Base-by-base conservation (phyloP, 2,113 vertebrate species). In the Buteo buteo region DNA sequence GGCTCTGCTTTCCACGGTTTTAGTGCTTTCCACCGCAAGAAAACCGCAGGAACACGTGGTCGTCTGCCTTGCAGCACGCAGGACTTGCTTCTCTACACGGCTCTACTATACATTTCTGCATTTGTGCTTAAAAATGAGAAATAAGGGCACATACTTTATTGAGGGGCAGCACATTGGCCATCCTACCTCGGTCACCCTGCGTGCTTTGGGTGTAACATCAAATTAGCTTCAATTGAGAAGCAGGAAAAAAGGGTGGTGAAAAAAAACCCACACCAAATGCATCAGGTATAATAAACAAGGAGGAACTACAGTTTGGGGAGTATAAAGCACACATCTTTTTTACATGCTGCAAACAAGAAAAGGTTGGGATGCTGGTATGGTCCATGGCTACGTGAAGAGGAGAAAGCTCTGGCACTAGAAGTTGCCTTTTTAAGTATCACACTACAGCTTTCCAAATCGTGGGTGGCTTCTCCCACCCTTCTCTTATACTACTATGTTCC, bases 41-140 rank as follows among this genome's bases (percentile, higher is more conserved):
- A 81, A 28, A 8, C 5, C 25, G 24, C 1, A 10, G 7, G 34
- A 42, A 34, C 0, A 1, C 1, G 32, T 2, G 28, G 16, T 8
- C 0, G 0, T 9, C 24, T 54, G 38, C 32, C 29, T 22, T 11
- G 40, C 15, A 25, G 80, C 66, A 74, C 65, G 24, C 13, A 44
- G 42, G 31, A 16, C 16, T 24, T 25, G 18, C 32, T 44, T 11
- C 55, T 8, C 85, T 9, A 16, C 79, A 55, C 1, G 64, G 2
- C 50, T 31, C 8, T 49, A 18, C 11, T 31, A 17, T 2, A 6
- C 3, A 4, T n/a, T 52, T n/a, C 42, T 31, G 40, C 26, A 49
- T 38, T n/a, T 22, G 5, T 47, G 69, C 72, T 66, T 61, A 16
- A 15, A 79, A 49, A 54, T 7, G 12, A 25, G 67, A 36, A 65